Conservation (phyloP, 2,113 vertebrate species). For the Neomonachus schauinslandi region DNA sequence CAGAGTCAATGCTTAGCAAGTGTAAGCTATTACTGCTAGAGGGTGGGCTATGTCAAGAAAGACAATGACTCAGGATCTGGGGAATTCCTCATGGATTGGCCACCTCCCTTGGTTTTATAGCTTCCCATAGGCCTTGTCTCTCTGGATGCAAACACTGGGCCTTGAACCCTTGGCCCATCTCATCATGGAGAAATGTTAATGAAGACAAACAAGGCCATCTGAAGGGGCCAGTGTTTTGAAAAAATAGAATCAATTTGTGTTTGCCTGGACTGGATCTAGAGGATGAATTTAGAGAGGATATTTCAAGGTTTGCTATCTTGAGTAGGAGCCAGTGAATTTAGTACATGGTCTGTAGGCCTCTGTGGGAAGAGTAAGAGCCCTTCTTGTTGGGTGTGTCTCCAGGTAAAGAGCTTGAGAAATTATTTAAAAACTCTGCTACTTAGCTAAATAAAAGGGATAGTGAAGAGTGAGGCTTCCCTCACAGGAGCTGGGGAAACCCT, state of each 20-base stretch:
- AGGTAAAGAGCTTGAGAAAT: conserved; percentile 29
- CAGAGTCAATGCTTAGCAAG: background rate
- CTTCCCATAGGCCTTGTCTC: background rate
- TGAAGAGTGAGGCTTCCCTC: background rate
- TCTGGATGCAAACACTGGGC: background rate
- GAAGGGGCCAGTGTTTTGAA: conserved; percentile 22
- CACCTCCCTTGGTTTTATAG: background rate
- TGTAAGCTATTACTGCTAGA: background rate
- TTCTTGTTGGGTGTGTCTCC: background rate
- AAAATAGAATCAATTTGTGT: background rate
- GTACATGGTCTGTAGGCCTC: background rate
- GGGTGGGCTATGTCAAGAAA: background rate
- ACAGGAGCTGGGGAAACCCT: background rate
- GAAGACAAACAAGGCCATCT: conserved; percentile 31
- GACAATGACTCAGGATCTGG: background rate
- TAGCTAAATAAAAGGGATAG: background rate
- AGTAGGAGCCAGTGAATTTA: background rate
- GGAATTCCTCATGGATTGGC: background rate
- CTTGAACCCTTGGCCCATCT: background rate
- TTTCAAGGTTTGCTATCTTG: background rate
- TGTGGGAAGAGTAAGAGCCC: background rate
- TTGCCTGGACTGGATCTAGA: background rate
- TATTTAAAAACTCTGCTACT: background rate
- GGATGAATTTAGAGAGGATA: background rate
- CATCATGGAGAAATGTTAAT: conserved; percentile 1